Evolutionary conservation across 2,113 vertebrate species (phyloP).

Genomic region (Notothenia rossii): DNA sequence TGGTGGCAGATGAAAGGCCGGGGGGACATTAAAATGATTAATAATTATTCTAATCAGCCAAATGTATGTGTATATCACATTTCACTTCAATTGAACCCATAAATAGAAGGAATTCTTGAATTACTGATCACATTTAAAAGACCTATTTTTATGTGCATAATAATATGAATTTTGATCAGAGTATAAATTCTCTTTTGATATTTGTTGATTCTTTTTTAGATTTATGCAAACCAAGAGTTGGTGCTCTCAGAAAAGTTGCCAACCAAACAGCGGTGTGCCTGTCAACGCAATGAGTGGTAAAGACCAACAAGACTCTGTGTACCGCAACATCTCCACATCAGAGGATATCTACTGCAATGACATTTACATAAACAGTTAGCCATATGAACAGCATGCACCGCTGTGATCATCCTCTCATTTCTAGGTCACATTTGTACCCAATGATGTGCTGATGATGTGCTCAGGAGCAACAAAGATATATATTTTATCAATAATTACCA

Average conservation of each 20-base stretch:
- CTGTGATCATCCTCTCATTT: not conserved
- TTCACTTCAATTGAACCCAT: not conserved
- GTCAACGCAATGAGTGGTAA: not conserved
- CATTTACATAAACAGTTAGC: not conserved
- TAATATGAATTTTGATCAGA: not conserved
- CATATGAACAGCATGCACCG: no score
- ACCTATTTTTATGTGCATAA: not conserved
- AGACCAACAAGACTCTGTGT: conserved; percentile 11
- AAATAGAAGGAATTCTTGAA: not conserved
- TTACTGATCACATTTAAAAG: not conserved
- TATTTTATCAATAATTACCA: not conserved
- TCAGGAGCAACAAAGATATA: no score
- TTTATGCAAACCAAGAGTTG: conserved; percentile 9
- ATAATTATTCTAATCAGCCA: not conserved
- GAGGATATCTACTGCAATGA: conserved; percentile 26
- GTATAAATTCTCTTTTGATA: not conserved
- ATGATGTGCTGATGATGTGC: not conserved
- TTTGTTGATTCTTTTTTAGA: conserved; percentile 10
- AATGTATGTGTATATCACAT: not conserved
- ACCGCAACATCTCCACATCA: not conserved
- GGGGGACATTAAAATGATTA: not conserved
- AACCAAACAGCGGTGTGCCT: not conserved
- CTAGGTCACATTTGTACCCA: not conserved
- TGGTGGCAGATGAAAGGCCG: no score
- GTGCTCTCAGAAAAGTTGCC: fast-evolving